Evolutionary conservation across 2,888 invertebrate genomes (phyloP).

Genomic region (Vandiemenella viatica): DNA sequence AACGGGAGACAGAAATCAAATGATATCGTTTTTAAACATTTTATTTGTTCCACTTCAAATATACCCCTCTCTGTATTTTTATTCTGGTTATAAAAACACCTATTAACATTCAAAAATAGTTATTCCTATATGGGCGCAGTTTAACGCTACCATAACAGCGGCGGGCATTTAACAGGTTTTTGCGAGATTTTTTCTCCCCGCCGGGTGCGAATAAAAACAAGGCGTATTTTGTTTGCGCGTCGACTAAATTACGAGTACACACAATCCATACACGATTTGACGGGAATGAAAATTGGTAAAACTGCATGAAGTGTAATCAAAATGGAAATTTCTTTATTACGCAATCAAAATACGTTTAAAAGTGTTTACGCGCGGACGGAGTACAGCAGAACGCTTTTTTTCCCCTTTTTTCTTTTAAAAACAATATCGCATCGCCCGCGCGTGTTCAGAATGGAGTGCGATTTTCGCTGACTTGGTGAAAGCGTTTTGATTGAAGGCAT

Average conservation of each 20-base stretch:
- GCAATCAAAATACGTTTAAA: constrained; percentile 14
- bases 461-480: too few relatives aligned
- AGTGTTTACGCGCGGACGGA: constrained; percentile 9
- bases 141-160: too few relatives aligned
- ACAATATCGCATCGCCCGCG: too few relatives aligned
- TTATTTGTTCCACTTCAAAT: too few relatives aligned
- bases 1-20: too few relatives aligned
- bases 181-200: constrained; percentile 8
- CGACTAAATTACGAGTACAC: constrained; percentile 9
- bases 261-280: constrained; percentile 12
- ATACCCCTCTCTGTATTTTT: background rate
- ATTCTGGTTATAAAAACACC: background rate
- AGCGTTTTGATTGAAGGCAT: too few relatives aligned
- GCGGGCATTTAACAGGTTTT: constrained; percentile 5
- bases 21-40: too few relatives aligned
- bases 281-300: constrained; percentile 1
- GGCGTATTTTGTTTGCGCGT: constrained; percentile 6
- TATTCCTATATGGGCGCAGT: too few relatives aligned
- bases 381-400: too few relatives aligned
- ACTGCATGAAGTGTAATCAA: constrained; percentile 11
- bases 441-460: too few relatives aligned
- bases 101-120: background rate
- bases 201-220: background rate
- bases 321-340: constrained; percentile 15
- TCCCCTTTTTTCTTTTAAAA: too few relatives aligned